A percentile compares a stretch with the other conserved stretches of the same genome.
Conservation (phyloP, 2,888 invertebrate genomes). For the Caenorhabditis zanzibari region DNA sequence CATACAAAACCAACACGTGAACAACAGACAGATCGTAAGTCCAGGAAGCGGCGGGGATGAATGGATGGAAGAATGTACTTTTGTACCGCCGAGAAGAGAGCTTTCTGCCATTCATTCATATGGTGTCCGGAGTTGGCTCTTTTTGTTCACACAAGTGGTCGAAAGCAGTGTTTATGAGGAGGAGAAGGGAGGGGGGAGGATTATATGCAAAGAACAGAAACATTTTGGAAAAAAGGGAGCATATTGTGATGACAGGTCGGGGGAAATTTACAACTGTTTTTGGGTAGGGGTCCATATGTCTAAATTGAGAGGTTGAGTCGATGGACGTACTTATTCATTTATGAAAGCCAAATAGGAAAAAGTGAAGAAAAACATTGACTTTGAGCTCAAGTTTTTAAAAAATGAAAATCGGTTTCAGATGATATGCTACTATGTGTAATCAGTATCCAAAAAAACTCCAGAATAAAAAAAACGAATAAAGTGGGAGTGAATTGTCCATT, state of each 20-base stretch:
- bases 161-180: constrained; percentile 16
- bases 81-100: constrained; percentile 23
- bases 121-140: constrained; percentile 15
- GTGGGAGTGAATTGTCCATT: no score
- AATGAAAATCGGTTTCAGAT: no score
- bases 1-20: constrained; percentile 28
- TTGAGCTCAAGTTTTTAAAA: no score
- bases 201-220: constrained; percentile 6
- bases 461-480: no score
- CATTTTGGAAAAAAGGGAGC: constrained; percentile 6
- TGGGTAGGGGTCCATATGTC: constrained; percentile 19
- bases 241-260: constrained; percentile 29
- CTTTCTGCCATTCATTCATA: constrained; percentile 9
- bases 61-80: constrained; percentile 26
- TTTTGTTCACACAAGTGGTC: constrained; percentile 33
- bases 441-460: no score
- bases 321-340: background rate
- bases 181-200: background rate
- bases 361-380: background rate
- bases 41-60: constrained; percentile 39
- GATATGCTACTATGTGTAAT: no score
- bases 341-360: background rate
- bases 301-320: background rate
- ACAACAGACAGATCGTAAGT: constrained; percentile 56
- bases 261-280: constrained; percentile 46